phyloP scores from a whole-genome alignment of 2,797 vertebrate genomes.

The Helarctos malayanus region DNA sequence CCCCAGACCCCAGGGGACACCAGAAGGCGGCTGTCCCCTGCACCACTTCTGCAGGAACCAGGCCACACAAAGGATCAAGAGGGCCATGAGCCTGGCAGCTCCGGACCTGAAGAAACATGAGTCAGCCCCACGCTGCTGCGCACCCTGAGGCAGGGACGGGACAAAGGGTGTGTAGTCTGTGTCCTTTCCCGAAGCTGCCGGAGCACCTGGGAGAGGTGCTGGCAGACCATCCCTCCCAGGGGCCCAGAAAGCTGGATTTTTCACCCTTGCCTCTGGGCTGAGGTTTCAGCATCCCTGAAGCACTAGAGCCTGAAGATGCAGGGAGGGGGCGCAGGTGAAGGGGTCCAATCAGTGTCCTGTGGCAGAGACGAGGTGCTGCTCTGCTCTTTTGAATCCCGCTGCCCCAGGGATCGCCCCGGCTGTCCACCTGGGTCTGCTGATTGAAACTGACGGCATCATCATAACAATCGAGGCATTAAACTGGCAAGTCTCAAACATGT shows the following conservation, averaged over 20 bases:
- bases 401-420: neutral
- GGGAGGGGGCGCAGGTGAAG: neutral
- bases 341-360: fast-evolving
- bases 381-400: neutral
- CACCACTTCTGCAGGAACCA: neutral
- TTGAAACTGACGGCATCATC: neutral
- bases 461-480: neutral
- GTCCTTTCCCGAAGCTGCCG: neutral
- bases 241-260: neutral
- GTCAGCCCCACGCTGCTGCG: fast-evolving
- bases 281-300: neutral
- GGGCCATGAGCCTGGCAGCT: fast-evolving
- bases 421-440: neutral
- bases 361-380: neutral
- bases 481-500: fast-evolving
- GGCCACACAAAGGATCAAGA: no score
- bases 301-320: neutral
- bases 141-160: neutral
- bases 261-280: neutral
- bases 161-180: neutral
- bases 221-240: neutral
- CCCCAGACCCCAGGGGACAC: fast-evolving
- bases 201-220: neutral
- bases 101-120: neutral
- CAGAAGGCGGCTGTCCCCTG: no score